These are phyloP conservation scores for Stratiomys singularior DNA, from an alignment of 2,888 invertebrate genomes.

Conservation along the genomic window DNA sequence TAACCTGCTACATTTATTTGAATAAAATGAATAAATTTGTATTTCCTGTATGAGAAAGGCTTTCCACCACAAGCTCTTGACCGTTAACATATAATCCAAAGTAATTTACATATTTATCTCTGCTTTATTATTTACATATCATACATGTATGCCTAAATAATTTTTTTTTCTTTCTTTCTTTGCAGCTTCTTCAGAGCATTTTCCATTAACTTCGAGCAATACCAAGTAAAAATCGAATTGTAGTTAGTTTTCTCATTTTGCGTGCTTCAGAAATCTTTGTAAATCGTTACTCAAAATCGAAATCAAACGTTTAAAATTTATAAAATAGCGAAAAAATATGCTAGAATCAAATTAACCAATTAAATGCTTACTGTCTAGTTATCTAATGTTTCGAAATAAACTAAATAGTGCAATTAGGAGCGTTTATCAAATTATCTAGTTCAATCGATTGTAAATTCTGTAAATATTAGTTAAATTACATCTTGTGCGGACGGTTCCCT, in stretches of 20 bases:
- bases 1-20: background rate
- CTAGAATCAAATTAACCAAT: background rate
- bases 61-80: too few species aligned
- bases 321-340: background rate
- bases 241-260: too few species aligned
- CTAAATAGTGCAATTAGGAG: slow-evolving; percentile 15
- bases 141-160: too few species aligned
- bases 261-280: background rate
- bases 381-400: slow-evolving; percentile 13
- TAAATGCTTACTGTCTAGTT: background rate
- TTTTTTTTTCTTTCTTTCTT: background rate
- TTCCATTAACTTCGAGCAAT: background rate
- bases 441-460: slow-evolving; percentile 28
- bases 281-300: background rate
- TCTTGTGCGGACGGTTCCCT: background rate
- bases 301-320: background rate
- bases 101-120: too few species aligned
- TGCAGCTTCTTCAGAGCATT: background rate
- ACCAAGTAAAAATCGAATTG: background rate
- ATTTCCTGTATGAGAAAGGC: too few species aligned
- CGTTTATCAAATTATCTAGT: slow-evolving; percentile 24
- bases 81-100: too few species aligned
- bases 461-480: background rate
- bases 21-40: background rate
- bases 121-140: too few species aligned